Evolutionary conservation across 2,888 invertebrate genomes (phyloP).

Genomic region (Nebria salina): DNA sequence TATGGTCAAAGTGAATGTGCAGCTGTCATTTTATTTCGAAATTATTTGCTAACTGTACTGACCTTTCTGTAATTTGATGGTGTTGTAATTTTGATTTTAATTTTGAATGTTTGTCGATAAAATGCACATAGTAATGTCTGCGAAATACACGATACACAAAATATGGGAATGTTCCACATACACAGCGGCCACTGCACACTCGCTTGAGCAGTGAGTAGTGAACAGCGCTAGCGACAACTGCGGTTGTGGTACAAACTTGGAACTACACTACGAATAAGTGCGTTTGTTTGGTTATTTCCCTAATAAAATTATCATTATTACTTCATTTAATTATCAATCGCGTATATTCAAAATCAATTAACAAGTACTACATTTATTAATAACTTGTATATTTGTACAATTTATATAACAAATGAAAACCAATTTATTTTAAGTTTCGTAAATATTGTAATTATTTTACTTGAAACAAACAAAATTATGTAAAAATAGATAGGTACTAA

Average conservation of each 20-base stretch:
- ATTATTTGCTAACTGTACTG: constrained; percentile 30
- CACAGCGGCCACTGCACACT: constrained; percentile 30
- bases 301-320: not conserved
- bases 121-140: constrained; percentile 34
- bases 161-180: constrained; percentile 41
- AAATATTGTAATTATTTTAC: too few relatives aligned
- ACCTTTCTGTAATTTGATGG: constrained; percentile 33
- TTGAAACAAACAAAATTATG: too few relatives aligned
- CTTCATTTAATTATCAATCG: not conserved
- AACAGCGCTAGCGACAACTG: constrained; percentile 36
- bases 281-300: constrained; percentile 23
- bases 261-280: constrained; percentile 35
- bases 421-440: too few relatives aligned
- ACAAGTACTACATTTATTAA: too few relatives aligned
- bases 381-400: too few relatives aligned
- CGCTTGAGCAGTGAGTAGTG: not conserved
- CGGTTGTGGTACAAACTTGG: constrained; percentile 25
- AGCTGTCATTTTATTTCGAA: constrained; percentile 22
- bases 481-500: too few relatives aligned
- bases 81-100: constrained; percentile 25
- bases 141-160: constrained; percentile 33
- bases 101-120: constrained; percentile 35
- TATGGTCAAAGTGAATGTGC: constrained; percentile 39
- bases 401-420: too few relatives aligned
- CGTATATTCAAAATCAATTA: too few relatives aligned